Evolutionary conservation across 2,113 vertebrate species (phyloP).

Genomic region (Brienomyrus brachyistius): DNA sequence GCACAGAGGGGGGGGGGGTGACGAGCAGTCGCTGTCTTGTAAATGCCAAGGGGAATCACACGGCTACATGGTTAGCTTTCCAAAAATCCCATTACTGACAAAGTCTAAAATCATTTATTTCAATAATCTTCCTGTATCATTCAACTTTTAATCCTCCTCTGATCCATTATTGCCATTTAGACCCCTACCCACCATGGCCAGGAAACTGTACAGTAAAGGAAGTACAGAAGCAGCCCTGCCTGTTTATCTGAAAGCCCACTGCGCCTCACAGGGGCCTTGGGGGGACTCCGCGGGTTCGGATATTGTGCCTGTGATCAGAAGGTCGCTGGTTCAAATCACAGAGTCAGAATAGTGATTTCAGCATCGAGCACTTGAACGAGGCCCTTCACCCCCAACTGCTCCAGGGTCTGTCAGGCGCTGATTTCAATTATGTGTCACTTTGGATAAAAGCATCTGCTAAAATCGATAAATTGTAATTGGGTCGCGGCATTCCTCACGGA

Average conservation of each 20-base stretch:
- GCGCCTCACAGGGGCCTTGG: background rate
- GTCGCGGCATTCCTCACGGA: background rate
- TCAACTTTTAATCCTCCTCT: slow-evolving; percentile 2
- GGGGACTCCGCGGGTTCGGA: background rate
- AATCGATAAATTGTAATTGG: background rate
- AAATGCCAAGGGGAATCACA: slow-evolving; percentile 12
- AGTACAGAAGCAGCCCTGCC: background rate
- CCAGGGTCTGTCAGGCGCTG: background rate
- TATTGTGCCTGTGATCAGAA: background rate
- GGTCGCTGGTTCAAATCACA: background rate
- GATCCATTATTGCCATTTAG: slow-evolving; percentile 10
- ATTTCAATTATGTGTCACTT: background rate
- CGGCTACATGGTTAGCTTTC: slow-evolving; percentile 6
- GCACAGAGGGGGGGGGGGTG: background rate
- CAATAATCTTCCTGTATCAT: background rate
- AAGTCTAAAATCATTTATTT: slow-evolving; percentile 15
- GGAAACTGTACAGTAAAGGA: background rate
- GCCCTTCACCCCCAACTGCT: background rate
- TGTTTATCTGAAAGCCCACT: background rate
- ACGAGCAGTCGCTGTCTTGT: background rate
- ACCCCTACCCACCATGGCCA: background rate
- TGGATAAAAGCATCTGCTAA: background rate
- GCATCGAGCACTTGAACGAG: background rate
- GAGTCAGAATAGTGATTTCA: background rate
- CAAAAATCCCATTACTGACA: slow-evolving; percentile 21